These are phyloP conservation scores for Molorchus minor DNA, from an alignment of 2,888 invertebrate species.

Conservation along the genomic window DNA sequence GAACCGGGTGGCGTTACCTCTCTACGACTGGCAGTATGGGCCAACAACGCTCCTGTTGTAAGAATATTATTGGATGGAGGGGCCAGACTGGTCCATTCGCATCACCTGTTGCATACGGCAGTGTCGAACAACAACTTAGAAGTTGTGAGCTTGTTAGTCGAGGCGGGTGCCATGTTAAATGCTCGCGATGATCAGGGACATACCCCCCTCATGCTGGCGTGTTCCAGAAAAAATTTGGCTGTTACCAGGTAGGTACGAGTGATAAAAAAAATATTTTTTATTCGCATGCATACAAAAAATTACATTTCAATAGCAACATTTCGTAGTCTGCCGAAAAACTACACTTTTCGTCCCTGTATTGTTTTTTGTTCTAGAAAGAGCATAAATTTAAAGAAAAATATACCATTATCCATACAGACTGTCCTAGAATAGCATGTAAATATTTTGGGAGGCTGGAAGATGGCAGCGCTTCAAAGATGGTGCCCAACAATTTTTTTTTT, in stretches of 20 bases:
- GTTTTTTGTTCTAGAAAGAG: too few relatives aligned
- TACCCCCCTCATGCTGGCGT: constrained; percentile 74
- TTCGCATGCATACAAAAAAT: too few relatives aligned
- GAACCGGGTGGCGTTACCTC: constrained; percentile 77
- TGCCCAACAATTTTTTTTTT: too few relatives aligned
- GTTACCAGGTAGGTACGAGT: constrained; percentile 64
- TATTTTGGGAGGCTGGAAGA: too few relatives aligned
- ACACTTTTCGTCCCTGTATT: too few relatives aligned
- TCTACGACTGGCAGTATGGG: constrained; percentile 75
- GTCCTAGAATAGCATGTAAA: too few relatives aligned
- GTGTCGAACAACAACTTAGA: constrained; percentile 70
- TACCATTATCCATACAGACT: too few relatives aligned
- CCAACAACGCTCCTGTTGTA: constrained; percentile 68
- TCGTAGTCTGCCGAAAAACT: too few relatives aligned
- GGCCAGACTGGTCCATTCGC: constrained; percentile 75
- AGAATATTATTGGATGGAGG: constrained; percentile 69
- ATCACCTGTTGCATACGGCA: constrained; percentile 75
- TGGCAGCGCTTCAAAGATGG: too few relatives aligned
- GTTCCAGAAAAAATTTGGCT: constrained; percentile 57
- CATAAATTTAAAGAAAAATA: too few relatives aligned
- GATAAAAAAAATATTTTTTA: not conserved
- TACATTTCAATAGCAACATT: too few relatives aligned
- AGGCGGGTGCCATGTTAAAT: constrained; percentile 70
- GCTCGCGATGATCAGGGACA: constrained; percentile 73
- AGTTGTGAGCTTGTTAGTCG: constrained; percentile 67